These are phyloP conservation scores for Vulpes vulpes DNA, from an alignment of 2,113 vertebrate genomes.

Conservation along the genomic window DNA sequence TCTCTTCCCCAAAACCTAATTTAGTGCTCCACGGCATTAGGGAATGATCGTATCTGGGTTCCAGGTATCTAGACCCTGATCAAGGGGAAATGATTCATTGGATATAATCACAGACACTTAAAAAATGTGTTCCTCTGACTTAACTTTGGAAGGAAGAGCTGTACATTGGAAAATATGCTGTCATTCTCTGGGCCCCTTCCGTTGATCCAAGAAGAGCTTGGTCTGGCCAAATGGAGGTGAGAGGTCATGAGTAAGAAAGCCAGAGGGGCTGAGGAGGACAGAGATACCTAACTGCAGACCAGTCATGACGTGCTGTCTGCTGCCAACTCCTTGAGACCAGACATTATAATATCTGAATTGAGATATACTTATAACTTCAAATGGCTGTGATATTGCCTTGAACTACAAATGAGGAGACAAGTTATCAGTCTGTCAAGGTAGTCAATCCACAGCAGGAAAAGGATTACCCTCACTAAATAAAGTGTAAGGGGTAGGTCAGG, in stretches of 20 bases:
- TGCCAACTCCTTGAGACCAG: neutral
- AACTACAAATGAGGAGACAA: neutral
- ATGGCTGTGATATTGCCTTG: neutral
- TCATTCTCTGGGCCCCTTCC: neutral
- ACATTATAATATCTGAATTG: neutral
- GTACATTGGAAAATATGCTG: neutral
- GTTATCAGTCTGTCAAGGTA: neutral
- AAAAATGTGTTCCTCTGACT: neutral
- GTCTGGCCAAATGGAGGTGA: neutral
- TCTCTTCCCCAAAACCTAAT: neutral
- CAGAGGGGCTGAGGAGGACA: neutral
- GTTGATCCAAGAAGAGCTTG: neutral
- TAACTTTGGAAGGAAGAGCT: neutral
- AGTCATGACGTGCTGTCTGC: neutral
- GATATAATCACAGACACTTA: neutral
- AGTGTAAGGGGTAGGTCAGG: neutral
- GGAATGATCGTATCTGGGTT: neutral
- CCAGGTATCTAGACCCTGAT: neutral
- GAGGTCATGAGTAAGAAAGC: neutral
- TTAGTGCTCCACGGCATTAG: neutral
- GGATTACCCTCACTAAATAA: neutral
- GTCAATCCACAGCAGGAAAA: neutral
- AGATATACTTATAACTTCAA: neutral
- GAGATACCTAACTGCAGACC: neutral
- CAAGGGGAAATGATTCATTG: neutral